These are phyloP conservation scores for Pasiphila rectangulata DNA, from an alignment of 2,888 invertebrate genomes.

Conservation along the genomic window DNA sequence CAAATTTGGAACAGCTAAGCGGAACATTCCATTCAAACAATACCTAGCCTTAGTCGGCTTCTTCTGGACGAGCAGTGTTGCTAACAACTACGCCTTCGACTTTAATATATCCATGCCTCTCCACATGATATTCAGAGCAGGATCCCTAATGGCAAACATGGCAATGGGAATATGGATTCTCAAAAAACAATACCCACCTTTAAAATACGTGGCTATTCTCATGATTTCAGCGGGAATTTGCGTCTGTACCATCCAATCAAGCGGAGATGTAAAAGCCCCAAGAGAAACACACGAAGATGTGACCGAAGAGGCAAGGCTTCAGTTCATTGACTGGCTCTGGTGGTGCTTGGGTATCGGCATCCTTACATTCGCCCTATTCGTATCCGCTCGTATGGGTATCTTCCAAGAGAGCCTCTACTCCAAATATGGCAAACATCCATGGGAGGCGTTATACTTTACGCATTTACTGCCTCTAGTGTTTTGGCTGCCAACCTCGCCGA, in stretches of 20 bases:
- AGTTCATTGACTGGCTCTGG: slow-evolving; percentile 80
- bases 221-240: slow-evolving; percentile 97
- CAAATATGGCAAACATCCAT: slow-evolving; percentile 94
- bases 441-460: slow-evolving; percentile 93
- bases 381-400: slow-evolving; percentile 97
- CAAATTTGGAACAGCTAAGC: slow-evolving; percentile 90
- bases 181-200: slow-evolving; percentile 88
- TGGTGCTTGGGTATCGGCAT: slow-evolving; percentile 88
- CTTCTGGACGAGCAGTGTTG: slow-evolving; percentile 95
- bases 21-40: slow-evolving; percentile 87
- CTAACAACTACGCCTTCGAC: slow-evolving; percentile 96
- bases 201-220: slow-evolving; percentile 94
- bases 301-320: slow-evolving; percentile 60
- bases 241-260: slow-evolving; percentile 93
- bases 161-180: slow-evolving; percentile 95
- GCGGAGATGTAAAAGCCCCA: slow-evolving; percentile 83
- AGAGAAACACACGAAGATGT: slow-evolving; percentile 68
- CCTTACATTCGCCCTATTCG: slow-evolving; percentile 91
- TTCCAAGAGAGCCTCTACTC: slow-evolving; percentile 94
- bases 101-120: slow-evolving; percentile 98
- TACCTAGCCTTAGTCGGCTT: slow-evolving; percentile 91
- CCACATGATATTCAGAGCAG: slow-evolving; percentile 99
- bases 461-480: slow-evolving; percentile 95
- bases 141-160: slow-evolving; percentile 98
- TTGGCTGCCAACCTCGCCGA: slow-evolving; percentile 89